Base-by-base conservation (phyloP, 2,888 invertebrate species). In the Siphlonurus alternatus region DNA sequence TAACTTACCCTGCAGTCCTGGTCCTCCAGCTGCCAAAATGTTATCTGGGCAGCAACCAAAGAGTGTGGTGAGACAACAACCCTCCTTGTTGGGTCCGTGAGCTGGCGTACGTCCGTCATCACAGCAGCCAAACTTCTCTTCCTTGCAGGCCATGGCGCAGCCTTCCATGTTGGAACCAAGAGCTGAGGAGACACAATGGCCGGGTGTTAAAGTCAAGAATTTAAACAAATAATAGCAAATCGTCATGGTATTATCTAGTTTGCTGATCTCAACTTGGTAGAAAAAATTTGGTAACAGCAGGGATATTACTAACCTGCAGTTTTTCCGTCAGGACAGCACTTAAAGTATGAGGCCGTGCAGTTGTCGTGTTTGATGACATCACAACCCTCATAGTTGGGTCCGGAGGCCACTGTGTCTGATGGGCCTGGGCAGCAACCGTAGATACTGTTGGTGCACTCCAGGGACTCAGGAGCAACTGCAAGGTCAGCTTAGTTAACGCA, bases 21-120 rank as follows among this genome's bases (percentile, higher is more conserved):
- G 86, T 67, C 96, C 95, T 67, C 83, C 80, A 2, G 95, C 93
- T 1, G 88, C 81, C 59, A 84, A 82, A 70, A 88, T 83, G 72
- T 93, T 89, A 72, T 97, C 95, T 0, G 89, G 89, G 71, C 96
- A 97, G 75, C 96, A 97, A n/a, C 93, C 92, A 73, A 80, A 88
- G 2, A 80, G 76, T 1, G 83, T 78, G 24, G 80, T 80, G 61
- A 90, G 75, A 70, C 92, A 93, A 72, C 92, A 93, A 0, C 94
- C 96, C 74, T 92, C 89, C 59, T 81, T 77, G 69, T 83, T 83
- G 0, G 84, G 84, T 1, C 96, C 97, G 71, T 92, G 90, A 1
- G 96, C 91, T 0, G 92, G 84, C 0, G 91, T 92, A 69, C 82
- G 76, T 1, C 83, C 84, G 73, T 97, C 95, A 1, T 84, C 82